These are phyloP conservation scores for Pelagia noctiluca DNA, from an alignment of 30 jellyfish, hydroid and myxozoan species.

Conservation along the genomic window DNA sequence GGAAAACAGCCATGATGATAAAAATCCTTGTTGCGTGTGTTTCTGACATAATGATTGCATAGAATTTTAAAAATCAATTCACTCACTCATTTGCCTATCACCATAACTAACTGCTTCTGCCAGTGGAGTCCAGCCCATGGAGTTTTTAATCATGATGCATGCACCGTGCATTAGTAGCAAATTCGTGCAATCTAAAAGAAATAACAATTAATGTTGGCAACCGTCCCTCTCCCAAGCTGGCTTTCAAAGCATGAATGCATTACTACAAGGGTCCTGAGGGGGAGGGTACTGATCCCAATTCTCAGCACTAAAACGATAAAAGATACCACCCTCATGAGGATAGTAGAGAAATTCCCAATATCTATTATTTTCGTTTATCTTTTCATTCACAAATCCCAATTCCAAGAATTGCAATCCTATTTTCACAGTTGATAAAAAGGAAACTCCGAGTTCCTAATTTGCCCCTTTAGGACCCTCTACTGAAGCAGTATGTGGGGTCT, in stretches of 20 bases:
- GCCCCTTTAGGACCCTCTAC: too few species aligned
- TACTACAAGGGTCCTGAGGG: not conserved
- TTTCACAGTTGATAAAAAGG: too few species aligned
- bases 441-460: too few species aligned
- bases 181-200: slow-evolving; percentile 85
- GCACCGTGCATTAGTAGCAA: slow-evolving; percentile 77
- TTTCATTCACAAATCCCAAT: too few species aligned
- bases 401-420: too few species aligned
- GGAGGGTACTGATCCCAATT: not conserved
- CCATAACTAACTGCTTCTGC: slow-evolving; percentile 99
- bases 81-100: slow-evolving; percentile 84
- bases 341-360: not conserved
- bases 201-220: too few species aligned
- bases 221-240: too few species aligned
- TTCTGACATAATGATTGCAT: not conserved
- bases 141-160: slow-evolving; percentile 82
- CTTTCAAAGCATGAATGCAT: too few species aligned
- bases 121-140: slow-evolving; percentile 98
- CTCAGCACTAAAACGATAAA: too few species aligned
- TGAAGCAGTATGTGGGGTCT: too few species aligned
- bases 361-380: too few species aligned
- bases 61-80: not conserved
- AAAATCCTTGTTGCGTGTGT: not conserved
- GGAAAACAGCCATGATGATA: not conserved
- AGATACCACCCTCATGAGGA: not conserved